phyloP scores from a whole-genome alignment of 2,888 invertebrate species.

The Nemurella pictetii region DNA sequence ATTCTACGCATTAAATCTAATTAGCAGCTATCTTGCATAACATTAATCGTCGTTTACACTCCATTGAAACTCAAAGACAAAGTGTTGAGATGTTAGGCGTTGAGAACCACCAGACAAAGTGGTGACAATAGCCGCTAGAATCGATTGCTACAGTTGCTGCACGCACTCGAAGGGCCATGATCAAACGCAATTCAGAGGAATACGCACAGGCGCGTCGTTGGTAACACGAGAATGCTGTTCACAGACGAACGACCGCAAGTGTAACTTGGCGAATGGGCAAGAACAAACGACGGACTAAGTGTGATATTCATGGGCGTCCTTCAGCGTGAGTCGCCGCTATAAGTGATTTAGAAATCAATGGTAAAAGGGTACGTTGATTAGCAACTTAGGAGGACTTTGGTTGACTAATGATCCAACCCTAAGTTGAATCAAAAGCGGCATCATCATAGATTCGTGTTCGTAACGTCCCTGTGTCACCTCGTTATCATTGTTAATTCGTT shows the following conservation, averaged over 20 bases:
- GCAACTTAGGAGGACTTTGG: too few relatives aligned
- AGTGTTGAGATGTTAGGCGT: neutral
- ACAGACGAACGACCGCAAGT: neutral
- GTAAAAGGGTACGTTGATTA: too few relatives aligned
- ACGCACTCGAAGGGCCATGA: neutral
- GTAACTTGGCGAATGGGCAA: too few relatives aligned
- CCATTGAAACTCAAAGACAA: neutral
- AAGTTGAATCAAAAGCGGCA: too few relatives aligned
- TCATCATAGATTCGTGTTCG: too few relatives aligned
- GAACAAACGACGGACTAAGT: too few relatives aligned
- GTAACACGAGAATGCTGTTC: neutral
- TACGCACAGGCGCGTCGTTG: neutral
- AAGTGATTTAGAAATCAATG: too few relatives aligned
- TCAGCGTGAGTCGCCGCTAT: too few relatives aligned
- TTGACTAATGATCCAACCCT: too few relatives aligned
- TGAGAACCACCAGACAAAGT: neutral
- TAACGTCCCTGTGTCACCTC: too few relatives aligned
- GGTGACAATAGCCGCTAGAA: neutral
- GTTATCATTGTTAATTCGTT: too few relatives aligned
- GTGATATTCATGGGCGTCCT: too few relatives aligned
- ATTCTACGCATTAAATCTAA: neutral
- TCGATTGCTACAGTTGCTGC: neutral
- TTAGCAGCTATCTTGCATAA: neutral
- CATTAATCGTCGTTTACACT: neutral
- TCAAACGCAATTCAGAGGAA: neutral